phyloP scores from a whole-genome alignment of 2,797 vertebrate species.

The Phrynocephalus guinanensis region DNA sequence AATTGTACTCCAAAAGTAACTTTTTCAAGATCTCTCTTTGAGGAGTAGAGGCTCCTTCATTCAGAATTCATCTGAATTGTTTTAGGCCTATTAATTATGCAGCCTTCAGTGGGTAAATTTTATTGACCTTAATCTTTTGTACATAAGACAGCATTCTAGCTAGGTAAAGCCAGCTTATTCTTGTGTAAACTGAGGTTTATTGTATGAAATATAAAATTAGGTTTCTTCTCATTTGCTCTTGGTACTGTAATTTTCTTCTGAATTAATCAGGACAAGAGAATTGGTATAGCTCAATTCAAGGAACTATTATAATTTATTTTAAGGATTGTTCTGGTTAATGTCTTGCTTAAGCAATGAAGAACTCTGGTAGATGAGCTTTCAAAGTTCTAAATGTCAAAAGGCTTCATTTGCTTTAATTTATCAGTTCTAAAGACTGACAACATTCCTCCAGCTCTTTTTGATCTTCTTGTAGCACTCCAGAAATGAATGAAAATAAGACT shows the following conservation, averaged over 20 bases:
- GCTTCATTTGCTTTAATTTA: conserved; percentile 55
- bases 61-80: neutral
- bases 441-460: conserved; percentile 46
- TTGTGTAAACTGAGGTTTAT: conserved; percentile 59
- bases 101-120: conserved; percentile 29
- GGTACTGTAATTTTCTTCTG: conserved; percentile 49
- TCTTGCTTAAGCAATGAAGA: conserved; percentile 65
- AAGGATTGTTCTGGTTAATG: conserved; percentile 68
- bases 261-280: conserved; percentile 67
- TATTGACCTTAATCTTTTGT: conserved; percentile 19
- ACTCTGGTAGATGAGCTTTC: conserved; percentile 63
- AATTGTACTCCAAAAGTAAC: no score
- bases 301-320: conserved; percentile 59
- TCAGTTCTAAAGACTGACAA: conserved; percentile 63
- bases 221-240: conserved; percentile 41
- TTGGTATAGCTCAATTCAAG: conserved; percentile 61
- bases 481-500: conserved; percentile 24
- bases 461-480: conserved; percentile 52
- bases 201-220: conserved; percentile 39
- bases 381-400: conserved; percentile 66
- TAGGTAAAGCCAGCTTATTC: conserved; percentile 32
- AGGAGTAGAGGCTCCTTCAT: neutral
- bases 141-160: conserved; percentile 16
- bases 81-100: conserved; percentile 7
- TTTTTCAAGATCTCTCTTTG: neutral